Percentiles rank a stretch among this genome's conserved stretches.
These are phyloP conservation scores for Limnephilus lunatus DNA, from an alignment of 2,888 invertebrate genomes.

Conservation along the genomic window DNA sequence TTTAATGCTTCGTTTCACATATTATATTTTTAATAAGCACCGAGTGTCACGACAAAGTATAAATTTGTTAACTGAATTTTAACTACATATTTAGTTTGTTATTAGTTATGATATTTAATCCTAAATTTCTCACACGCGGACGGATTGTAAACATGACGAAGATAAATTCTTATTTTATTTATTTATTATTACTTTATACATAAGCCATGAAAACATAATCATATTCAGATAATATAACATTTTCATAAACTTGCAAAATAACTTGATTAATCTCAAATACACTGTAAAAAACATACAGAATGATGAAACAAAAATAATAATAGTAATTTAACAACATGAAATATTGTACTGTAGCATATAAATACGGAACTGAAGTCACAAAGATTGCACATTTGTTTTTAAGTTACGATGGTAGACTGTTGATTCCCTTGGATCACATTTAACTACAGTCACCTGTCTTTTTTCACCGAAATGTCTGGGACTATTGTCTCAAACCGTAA, in stretches of 20 bases:
- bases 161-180: background rate
- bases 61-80: background rate
- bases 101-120: conserved; percentile 3
- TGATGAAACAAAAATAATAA: background rate
- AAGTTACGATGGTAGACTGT: background rate
- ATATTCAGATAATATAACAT: background rate
- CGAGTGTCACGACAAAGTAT: conserved; percentile 11
- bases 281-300: too few relatives aligned
- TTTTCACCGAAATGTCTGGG: conserved; percentile 11
- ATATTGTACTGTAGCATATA: background rate
- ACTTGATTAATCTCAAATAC: background rate
- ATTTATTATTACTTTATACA: background rate
- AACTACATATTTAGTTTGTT: background rate
- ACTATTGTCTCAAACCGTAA: conserved; percentile 34
- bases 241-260: background rate
- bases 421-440: background rate
- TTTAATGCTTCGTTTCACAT: background rate
- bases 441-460: background rate
- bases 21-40: background rate
- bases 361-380: background rate
- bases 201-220: background rate
- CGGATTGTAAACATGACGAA: conserved; percentile 28
- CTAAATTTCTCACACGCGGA: conserved; percentile 29
- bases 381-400: conserved; percentile 19
- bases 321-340: background rate